phyloP scores from a whole-genome alignment of 2,113 vertebrate genomes.

The Hystrix brachyura region DNA sequence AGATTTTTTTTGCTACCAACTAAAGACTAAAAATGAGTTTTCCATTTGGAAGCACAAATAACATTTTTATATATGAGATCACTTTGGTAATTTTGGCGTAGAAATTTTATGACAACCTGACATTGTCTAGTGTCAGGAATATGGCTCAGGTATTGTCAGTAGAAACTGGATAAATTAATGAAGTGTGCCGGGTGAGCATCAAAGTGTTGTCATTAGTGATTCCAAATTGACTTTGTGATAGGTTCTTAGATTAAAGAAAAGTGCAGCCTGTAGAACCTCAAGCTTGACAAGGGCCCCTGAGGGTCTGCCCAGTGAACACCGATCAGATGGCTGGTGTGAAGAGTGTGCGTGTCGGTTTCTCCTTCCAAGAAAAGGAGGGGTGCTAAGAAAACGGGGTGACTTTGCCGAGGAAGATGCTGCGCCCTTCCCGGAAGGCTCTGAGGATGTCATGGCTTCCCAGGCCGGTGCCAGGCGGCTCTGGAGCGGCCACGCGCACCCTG shows the following conservation, averaged over 20 bases:
- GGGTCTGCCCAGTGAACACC: too few species aligned
- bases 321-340: too few species aligned
- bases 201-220: neutral
- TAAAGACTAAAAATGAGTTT: neutral
- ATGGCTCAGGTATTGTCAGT: neutral
- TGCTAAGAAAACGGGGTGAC: neutral
- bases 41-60: neutral
- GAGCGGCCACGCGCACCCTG: fast-evolving
- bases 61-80: neutral
- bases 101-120: neutral
- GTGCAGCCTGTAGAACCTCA: neutral
- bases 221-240: neutral
- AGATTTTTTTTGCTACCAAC: neutral
- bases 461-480: fast-evolving
- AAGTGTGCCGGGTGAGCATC: neutral
- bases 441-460: neutral
- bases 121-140: neutral
- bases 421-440: neutral
- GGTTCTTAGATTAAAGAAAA: neutral
- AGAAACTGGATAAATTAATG: neutral
- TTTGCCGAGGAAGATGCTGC: neutral
- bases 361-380: neutral
- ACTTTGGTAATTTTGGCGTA: neutral
- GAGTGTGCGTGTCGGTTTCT: too few species aligned
- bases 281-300: fast-evolving